Evolutionary conservation across 2,888 invertebrate genomes (phyloP), one percentile per base, ranked within the genome.

Genomic region (Synanthedon myopaeformis): DNA sequence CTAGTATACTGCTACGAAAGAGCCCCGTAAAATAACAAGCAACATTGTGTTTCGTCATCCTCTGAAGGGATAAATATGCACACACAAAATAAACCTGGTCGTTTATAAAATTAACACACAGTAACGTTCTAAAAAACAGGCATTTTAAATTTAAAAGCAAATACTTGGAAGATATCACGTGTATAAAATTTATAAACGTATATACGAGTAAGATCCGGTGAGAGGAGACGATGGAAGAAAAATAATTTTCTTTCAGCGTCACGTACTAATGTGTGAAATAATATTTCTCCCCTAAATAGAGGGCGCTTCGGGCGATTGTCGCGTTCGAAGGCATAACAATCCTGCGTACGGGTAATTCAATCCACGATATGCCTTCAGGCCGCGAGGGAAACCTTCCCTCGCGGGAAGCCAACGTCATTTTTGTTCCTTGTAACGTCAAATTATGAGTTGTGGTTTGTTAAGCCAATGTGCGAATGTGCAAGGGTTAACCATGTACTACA

Each of bases 221-320:
- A 6, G 17, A 17, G 6, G 17, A 49, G 12, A 17, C 12, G 14
- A 61, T 58, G 56, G 59, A 61, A 13, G 62, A 64, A 63, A 70
- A 66, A 64, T 64, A 62, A 69, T 71, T 66, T 66, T 65, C 66
- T 65, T 66, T 68, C 67, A 50, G 5, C 64, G 65, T 64, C 67
- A 65, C 69, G 66, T 70, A 63, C 67, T 77, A 77, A 80, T 75
- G 76, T 79, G 73, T 71, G 70, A 77, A 79, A 55, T 53, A 53
- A 53, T 55, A 53, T 55, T 55, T 52, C 45, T 51, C 28, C 51
- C 41, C 60, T 53, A 55, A 63, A 67, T 63, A 70, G 70, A 71
- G 67, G 70, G 69, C 64, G 77, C 79, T 74, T 57, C 55, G 54
- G 74, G 79, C 79, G 60, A 61, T 64, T 64, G 69, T 69, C 65